Evolutionary conservation across 1,140 invertebrate species (phyloP).

Genomic region (Fragariocoptes setiger): DNA sequence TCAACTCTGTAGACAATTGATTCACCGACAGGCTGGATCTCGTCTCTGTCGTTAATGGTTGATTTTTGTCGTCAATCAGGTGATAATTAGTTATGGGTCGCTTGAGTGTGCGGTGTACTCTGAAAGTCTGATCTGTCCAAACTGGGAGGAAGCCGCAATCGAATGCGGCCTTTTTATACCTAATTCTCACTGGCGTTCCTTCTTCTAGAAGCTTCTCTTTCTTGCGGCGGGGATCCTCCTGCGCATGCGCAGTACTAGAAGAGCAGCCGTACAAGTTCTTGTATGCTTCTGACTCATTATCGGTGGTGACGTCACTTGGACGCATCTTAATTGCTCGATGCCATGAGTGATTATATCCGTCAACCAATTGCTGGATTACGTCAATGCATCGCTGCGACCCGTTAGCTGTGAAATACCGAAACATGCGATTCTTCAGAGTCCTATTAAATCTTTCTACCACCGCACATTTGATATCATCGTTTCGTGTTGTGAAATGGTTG

Average conservation of each 20-base stretch:
- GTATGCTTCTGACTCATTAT: conserved; percentile 6
- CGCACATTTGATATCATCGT: conserved; percentile 13
- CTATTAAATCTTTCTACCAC: conserved; percentile 14
- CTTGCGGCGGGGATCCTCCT: background rate
- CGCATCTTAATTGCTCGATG: conserved; percentile 12
- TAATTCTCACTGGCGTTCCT: conserved; percentile 12
- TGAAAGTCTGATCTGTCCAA: conserved; percentile 12
- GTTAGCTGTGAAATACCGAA: conserved; percentile 12
- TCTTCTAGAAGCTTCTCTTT: conserved; percentile 6
- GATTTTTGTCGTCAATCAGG: too few species aligned
- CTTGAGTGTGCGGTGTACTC: conserved; percentile 10
- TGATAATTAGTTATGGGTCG: conserved; percentile 6
- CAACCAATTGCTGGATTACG: conserved; percentile 10
- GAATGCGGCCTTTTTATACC: conserved; percentile 10
- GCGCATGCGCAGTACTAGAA: too few species aligned
- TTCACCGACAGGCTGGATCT: too few species aligned
- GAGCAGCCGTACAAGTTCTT: too few species aligned
- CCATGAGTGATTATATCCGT: conserved; percentile 12
- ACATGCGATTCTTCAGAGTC: conserved; percentile 13
- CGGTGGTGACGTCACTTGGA: conserved; percentile 6
- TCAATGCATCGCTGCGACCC: conserved; percentile 12
- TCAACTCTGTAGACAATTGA: too few species aligned
- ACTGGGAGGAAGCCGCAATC: conserved; percentile 11
- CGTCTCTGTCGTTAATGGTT: too few species aligned
- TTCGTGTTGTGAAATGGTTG: conserved; percentile 10